Evolutionary conservation across 2,888 invertebrate species (phyloP).

Genomic region (Plutella xylostella): DNA sequence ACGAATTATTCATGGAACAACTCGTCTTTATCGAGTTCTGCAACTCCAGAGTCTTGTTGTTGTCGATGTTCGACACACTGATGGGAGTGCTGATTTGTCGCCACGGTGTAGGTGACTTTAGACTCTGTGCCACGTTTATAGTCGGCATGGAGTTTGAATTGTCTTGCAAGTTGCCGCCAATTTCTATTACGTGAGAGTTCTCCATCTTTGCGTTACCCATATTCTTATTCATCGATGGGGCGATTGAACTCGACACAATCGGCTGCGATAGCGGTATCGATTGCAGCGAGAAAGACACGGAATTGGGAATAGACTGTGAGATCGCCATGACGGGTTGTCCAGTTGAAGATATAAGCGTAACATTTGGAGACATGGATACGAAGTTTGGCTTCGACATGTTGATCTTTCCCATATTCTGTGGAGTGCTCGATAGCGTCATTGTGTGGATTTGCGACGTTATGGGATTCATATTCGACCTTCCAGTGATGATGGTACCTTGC

Average conservation of each 20-base stretch:
- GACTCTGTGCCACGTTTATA: conserved; percentile 58
- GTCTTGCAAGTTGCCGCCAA: conserved; percentile 58
- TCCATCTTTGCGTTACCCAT: conserved; percentile 48
- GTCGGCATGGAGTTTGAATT: conserved; percentile 46
- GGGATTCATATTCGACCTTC: conserved; percentile 55
- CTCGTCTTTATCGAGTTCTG: conserved; percentile 47
- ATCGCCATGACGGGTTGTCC: conserved; percentile 64
- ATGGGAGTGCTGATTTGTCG: conserved; percentile 39
- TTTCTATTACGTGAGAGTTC: conserved; percentile 59
- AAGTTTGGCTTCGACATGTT: conserved; percentile 43
- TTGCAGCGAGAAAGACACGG: conserved; percentile 52
- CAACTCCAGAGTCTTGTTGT: conserved; percentile 37
- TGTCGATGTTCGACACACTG: conserved; percentile 31
- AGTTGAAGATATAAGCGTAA: conserved; percentile 54
- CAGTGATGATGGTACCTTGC: conserved; percentile 38
- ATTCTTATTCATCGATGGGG: conserved; percentile 46
- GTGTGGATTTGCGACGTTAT: conserved; percentile 61
- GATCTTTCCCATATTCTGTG: conserved; percentile 43
- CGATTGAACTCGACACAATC: conserved; percentile 59
- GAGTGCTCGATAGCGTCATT: conserved; percentile 48
- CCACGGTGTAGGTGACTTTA: conserved; percentile 62
- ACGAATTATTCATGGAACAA: conserved; percentile 31
- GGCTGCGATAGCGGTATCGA: conserved; percentile 60
- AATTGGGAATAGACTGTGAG: conserved; percentile 53
- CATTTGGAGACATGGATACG: conserved; percentile 55